Percentiles rank a stretch among this genome's conserved stretches.
Conservation (phyloP, 92 coral and sea anemone genomes). For the Muricea muricata region DNA sequence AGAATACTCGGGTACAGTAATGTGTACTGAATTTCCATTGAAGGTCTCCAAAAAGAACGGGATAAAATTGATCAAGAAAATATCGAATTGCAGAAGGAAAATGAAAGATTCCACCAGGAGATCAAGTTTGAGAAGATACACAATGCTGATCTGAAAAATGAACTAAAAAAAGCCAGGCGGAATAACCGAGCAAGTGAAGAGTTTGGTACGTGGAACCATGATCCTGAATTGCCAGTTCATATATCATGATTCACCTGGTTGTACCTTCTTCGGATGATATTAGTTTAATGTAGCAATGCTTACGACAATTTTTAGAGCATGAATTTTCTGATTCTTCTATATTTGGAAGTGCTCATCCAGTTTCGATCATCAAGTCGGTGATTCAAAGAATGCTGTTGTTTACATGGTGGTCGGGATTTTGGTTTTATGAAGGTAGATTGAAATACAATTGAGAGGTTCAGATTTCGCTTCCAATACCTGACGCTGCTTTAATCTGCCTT, state of each 20-base stretch:
- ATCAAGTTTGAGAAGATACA: slow-evolving; percentile 43
- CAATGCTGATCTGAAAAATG: slow-evolving; percentile 42
- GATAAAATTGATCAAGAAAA: slow-evolving; percentile 42
- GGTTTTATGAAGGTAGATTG: slow-evolving; percentile 51
- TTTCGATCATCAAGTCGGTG: slow-evolving; percentile 9
- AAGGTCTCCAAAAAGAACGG: slow-evolving; percentile 27
- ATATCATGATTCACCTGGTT: no score
- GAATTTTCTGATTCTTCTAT: not conserved
- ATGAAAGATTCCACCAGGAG: slow-evolving; percentile 37
- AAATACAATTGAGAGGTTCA: no score
- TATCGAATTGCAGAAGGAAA: slow-evolving; percentile 34
- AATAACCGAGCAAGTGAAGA: no score
- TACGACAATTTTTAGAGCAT: slow-evolving; percentile 3
- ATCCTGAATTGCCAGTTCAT: no score
- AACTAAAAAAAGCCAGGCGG: slow-evolving; percentile 24
- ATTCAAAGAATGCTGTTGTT: slow-evolving; percentile 36
- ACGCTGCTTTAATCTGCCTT: no score
- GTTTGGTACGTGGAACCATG: no score
- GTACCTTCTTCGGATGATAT: no score
- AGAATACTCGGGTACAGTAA: no score
- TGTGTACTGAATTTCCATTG: no score
- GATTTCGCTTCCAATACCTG: no score
- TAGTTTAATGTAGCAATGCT: no score
- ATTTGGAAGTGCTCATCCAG: slow-evolving; percentile 35
- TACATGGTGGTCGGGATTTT: slow-evolving; percentile 47